Base-by-base conservation (phyloP, 2,888 invertebrate species). In the Teinopalpus imperialis region DNA sequence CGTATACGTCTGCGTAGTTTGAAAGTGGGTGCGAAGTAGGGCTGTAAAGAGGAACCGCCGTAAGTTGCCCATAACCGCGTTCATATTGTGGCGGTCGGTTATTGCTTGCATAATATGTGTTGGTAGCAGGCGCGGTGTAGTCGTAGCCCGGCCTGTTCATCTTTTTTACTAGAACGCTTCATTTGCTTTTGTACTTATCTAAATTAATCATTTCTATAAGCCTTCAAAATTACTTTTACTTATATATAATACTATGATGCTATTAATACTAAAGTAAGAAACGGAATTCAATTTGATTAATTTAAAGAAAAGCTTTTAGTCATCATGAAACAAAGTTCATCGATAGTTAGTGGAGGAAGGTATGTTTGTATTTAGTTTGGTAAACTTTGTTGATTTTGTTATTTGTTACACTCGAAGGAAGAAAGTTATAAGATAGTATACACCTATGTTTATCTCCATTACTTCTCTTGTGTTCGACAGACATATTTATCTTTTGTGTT, bases 81-180 rank as follows among this genome's bases (percentile, higher is more conserved):
- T 88, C 87, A 73, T 87, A 88, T 56, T 86, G 87, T 51, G 87
- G 87, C 48, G 87, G 87, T 51, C 81, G 77, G 61, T 74, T 83
- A 69, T 77, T 81, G 59, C 75, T 79, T 57, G 80, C 73, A 62
- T 87, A 87, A 61, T 83, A 87, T 41, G 85, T 77, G 51, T 83
- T 81, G 58, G 86, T 80, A 65, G 80, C 75, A 74, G 88, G 87
- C 79, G 78, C 86, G 78, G 74, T 77, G 62, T 82, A 88, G 63
- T 87, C 85, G 80, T 85, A 88, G 73, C 81, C 85, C 79, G 85
- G 75, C 81, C 88, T 81, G 87, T 85, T 87, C 88, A 88, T 88
- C 77, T 87, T 88, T 74, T 79, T 72, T 66, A 74, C 67, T 74
- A 67, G 75, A 72, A 74, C 72, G 81, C 77, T 76, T 81, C 87